These are phyloP conservation scores for Andrena marginata DNA, from an alignment of 2,888 invertebrate genomes.

Conservation along the genomic window DNA sequence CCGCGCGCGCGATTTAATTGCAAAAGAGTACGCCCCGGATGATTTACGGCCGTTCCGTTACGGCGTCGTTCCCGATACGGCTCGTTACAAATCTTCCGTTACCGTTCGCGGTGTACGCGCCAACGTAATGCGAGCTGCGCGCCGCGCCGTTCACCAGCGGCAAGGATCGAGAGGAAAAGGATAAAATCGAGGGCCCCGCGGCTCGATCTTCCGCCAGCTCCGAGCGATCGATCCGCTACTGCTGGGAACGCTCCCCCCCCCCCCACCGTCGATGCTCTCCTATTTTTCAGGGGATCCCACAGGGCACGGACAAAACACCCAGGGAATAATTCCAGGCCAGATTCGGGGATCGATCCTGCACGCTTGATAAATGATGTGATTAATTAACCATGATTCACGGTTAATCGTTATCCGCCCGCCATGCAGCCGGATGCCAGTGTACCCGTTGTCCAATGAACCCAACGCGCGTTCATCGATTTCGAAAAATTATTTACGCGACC, in stretches of 20 bases:
- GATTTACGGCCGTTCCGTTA: slow-evolving; percentile 70
- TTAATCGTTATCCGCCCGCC: neutral
- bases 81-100: slow-evolving; percentile 65
- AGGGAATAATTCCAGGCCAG: slow-evolving; percentile 6
- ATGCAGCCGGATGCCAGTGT: neutral
- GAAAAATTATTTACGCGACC: slow-evolving; percentile 22
- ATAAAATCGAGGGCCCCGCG: slow-evolving; percentile 20
- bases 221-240: neutral
- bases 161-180: neutral
- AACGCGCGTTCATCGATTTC: slow-evolving; percentile 14
- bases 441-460: neutral
- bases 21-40: slow-evolving; percentile 65
- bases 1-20: slow-evolving; percentile 68
- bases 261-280: neutral
- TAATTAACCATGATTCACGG: slow-evolving; percentile 5
- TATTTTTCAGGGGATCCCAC: neutral
- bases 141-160: slow-evolving; percentile 10
- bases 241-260: neutral
- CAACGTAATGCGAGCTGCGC: slow-evolving; percentile 43
- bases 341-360: slow-evolving; percentile 16
- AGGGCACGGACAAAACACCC: neutral
- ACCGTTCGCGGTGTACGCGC: slow-evolving; percentile 42
- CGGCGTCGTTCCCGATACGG: slow-evolving; percentile 64
- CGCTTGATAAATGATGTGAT: neutral
- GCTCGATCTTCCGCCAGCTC: neutral